Conservation (phyloP, 2,113 vertebrate species). For the Aix galericulata region DNA sequence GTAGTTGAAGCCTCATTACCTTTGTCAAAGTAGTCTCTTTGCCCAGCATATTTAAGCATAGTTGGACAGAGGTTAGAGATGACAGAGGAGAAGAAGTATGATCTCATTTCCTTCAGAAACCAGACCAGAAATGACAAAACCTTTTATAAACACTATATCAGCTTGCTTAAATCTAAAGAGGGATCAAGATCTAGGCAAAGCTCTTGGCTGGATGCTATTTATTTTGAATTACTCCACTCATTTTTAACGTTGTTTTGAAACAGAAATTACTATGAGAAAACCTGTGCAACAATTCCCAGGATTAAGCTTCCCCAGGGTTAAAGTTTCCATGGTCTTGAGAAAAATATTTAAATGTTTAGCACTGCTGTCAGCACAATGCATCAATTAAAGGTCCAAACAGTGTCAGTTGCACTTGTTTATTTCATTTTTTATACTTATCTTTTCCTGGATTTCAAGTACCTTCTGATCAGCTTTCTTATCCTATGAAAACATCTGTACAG, state of each 20-base stretch:
- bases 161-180: neutral
- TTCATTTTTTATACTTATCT: constrained; percentile 72
- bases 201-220: neutral
- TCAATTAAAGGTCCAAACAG: neutral
- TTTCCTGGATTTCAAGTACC: constrained; percentile 66
- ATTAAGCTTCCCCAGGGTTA: neutral
- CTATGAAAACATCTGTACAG: constrained; percentile 74
- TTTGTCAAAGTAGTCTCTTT: neutral
- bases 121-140: constrained; percentile 4
- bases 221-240: neutral
- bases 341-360: neutral
- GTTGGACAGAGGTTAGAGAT: neutral
- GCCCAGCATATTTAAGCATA: neutral
- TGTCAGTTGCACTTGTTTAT: constrained; percentile 58
- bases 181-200: constrained; percentile 3
- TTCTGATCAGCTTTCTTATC: constrained; percentile 73
- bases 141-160: neutral
- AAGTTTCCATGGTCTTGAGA: neutral
- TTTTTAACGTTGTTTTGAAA: constrained; percentile 17
- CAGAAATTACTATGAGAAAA: neutral
- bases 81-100: neutral
- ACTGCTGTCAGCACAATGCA: constrained; percentile 4
- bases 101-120: constrained; percentile 10
- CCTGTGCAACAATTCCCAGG: neutral
- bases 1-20: neutral